Base-by-base conservation (phyloP, 2,888 invertebrate genomes). In the Eucera pruinosa region DNA sequence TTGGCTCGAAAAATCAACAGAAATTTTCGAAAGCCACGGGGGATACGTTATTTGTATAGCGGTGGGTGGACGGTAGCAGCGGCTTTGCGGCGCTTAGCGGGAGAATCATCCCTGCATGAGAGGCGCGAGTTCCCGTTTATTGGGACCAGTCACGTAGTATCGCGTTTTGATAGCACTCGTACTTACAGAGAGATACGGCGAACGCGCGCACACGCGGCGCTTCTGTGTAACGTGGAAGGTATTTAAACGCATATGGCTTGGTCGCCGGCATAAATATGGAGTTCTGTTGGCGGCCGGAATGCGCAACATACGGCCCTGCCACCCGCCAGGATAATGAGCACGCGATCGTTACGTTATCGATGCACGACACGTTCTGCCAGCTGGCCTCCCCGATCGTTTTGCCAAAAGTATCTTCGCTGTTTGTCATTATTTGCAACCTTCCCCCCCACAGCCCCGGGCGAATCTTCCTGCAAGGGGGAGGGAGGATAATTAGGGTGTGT, bases 261-360 rank as follows among this genome's bases (percentile, higher is more conserved):
- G 61, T 48, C 52, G 18, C 45, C 27, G 65, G 80, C 78, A 70
- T 82, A 82, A 84, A 84, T 73, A 79, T 67, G 67, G 60, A 74
- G 73, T 84, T 50, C 68, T 41, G 66, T 54, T 58, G 65, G 71
- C 68, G 67, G 58, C 27, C 41, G 80, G 80, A 81, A 81, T 68
- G 81, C 50, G 71, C 81, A 64, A 77, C 82, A 82, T 77, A 81
- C 82, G 82, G 82, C 36, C 64, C 72, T 65, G 47, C 55, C 60
- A 50, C 47, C 66, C 36, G 65, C 70, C 45, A 45, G 76, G 77
- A 80, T 84, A 82, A 83, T 77, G 80, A 69, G 60, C 72, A 76
- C 74, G 57, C 81, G 83, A 84, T 83, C 81, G 83, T 83, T 83
- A 79, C 67, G 64, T 58, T 78, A 81, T 84, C 84, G 78, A 84